phyloP scores from a whole-genome alignment of 2,797 vertebrate species.

The Phoeniculus purpureus region DNA sequence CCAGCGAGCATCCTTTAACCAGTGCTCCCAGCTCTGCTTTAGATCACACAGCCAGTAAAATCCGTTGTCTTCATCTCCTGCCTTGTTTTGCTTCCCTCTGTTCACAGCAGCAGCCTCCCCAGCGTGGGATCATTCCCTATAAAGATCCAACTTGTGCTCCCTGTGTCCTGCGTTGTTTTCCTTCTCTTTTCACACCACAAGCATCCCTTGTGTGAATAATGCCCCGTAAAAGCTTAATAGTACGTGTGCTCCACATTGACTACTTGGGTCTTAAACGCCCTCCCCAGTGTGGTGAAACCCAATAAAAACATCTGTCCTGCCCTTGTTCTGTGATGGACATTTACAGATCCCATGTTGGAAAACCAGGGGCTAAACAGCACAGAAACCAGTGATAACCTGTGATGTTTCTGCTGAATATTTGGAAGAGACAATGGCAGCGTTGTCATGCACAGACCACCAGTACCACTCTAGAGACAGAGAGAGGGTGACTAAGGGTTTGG shows the following conservation, averaged over 20 bases:
- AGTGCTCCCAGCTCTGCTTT: neutral
- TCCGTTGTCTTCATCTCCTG: constrained; percentile 12
- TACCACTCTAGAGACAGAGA: too few relatives aligned
- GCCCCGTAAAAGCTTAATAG: constrained; percentile 52
- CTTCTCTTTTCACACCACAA: constrained; percentile 25
- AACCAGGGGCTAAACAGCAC: neutral
- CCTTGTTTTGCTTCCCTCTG: constrained; percentile 39
- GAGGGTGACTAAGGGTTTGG: neutral
- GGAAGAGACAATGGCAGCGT: neutral
- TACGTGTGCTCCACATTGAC: constrained; percentile 12
- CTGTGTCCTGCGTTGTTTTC: constrained; percentile 7
- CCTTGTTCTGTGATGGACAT: neutral
- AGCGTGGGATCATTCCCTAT: constrained; percentile 41
- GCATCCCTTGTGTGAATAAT: constrained; percentile 40
- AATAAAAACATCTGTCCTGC: constrained; percentile 23
- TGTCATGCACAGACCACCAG: neutral
- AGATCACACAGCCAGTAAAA: constrained; percentile 30
- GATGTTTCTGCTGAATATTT: neutral
- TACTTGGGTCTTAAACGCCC: constrained; percentile 37
- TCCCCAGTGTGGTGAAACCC: neutral
- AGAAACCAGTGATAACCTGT: neutral
- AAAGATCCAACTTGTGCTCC: constrained; percentile 30
- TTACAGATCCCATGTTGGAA: neutral
- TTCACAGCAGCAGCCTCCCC: constrained; percentile 9
- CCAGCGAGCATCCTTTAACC: neutral